Base-by-base conservation (phyloP, 2,888 invertebrate genomes). In the Clitarchus hookeri region DNA sequence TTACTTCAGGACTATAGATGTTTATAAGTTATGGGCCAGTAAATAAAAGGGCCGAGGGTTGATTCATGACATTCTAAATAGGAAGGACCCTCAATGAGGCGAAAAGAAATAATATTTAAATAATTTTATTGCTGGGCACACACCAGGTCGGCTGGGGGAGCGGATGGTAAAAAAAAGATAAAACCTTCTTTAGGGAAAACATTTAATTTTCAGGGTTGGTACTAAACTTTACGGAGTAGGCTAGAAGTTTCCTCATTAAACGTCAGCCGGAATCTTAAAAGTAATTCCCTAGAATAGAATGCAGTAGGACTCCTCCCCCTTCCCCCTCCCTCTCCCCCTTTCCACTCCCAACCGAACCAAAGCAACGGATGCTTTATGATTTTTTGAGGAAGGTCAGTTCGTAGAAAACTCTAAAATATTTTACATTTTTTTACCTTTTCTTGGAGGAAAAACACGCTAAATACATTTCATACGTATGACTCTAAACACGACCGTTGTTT, bases 11-110 rank as follows among this genome's bases (percentile, higher is more conserved):
- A 65, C 65, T 19, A n/a, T 8, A 48, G 48, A 11, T 48, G 48
- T 16, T 11, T 48, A 48, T 48, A 48, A 36, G 65, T 65, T 19
- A 23, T n/a, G 65, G 11, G 65, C 19, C 65, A 23, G 65, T 65
- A 65, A 65, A 65, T 23, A 23, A 65, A 65, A 65, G n/a, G 65
- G 6, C 65, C 16, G 65, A 11, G n/a, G 8, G 19, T n/a, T 65
- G n/a, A 65, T 65, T 65, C 65, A 65, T 23, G 65, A 65, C 65
- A 65, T 65, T 65, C 65, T 65, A 65, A 65, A 65, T 65, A 65
- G 23, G 65, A 65, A n/a, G 12, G 65, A n/a, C 65, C 65, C 65
- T 65, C 65, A 65, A 65, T 65, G 65, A 23, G 65, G 65, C 65
- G 65, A 65, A 65, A 65, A 65, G 65, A 65, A 65, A 65, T 11